Conservation (phyloP, 2,888 invertebrate species). For the Hypsopygia costalis region DNA sequence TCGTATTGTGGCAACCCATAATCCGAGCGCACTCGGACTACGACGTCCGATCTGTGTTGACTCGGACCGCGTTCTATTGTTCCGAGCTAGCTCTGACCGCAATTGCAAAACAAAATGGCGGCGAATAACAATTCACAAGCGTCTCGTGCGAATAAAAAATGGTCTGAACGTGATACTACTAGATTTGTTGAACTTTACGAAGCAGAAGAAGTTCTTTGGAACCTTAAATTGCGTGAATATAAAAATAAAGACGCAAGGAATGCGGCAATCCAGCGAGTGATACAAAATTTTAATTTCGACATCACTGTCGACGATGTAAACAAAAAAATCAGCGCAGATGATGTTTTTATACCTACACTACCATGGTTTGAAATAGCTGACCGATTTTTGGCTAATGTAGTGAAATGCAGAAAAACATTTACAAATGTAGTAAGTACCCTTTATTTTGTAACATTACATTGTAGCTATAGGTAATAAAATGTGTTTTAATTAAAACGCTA, state of each 20-base stretch:
- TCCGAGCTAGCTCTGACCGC: background rate
- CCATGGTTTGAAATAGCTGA: too few species aligned
- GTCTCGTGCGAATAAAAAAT: slow-evolving; percentile 14
- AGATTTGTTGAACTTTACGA: slow-evolving; percentile 13
- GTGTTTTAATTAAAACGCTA: too few species aligned
- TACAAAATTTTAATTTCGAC: background rate
- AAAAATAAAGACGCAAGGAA: background rate
- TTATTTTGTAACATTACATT: too few species aligned
- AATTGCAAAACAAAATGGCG: background rate
- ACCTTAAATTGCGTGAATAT: background rate
- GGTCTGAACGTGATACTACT: slow-evolving; percentile 3
- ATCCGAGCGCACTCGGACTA: background rate
- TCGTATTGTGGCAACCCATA: background rate
- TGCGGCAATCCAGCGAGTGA: background rate
- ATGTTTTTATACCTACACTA: slow-evolving; percentile 1
- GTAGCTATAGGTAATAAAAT: too few species aligned
- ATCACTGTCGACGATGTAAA: background rate
- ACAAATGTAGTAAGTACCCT: too few species aligned
- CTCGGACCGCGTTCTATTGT: too few species aligned
- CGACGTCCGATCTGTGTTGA: background rate
- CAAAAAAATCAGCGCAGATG: slow-evolving; percentile 14
- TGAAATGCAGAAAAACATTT: too few species aligned
- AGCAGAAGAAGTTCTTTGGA: slow-evolving; percentile 1
- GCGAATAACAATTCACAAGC: background rate
- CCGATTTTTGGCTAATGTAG: too few species aligned